Base-by-base conservation (phyloP, 2,888 invertebrate species). In the Ecliptopera silaceata region DNA sequence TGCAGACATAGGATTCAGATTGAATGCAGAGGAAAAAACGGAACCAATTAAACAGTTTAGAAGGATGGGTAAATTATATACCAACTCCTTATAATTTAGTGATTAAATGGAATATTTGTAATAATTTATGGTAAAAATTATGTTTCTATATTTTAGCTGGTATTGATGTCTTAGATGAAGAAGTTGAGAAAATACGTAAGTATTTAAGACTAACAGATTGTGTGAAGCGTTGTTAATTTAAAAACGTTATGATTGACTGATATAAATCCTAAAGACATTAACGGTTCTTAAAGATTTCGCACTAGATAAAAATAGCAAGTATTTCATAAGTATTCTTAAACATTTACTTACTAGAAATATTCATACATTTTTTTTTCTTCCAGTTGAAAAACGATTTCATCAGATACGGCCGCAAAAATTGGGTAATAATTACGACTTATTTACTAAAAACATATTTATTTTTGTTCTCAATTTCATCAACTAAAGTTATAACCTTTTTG, bases 161-260 rank as follows among this genome's bases (percentile, higher is more conserved):
- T 48, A 44, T 84, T 56, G 64, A 71, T 11, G 8, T 61, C 4
- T 41, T 86, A 13, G 87, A 87, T 29, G 82, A 86, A 69, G 80
- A 84, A 61, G 82, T 87, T 2, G 84, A 84, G 67, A 87, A 83
- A 74, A 86, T 87, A 64, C 42, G 87, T 87, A 72, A 74, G 84
- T 71, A 17, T 17, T 1, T n/a, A n/a, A n/a, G n/a, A n/a, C n/a
- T n/a, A n/a, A n/a, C n/a, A n/a, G n/a, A n/a, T n/a, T 54, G 34
- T 34, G 34, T 13, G 1, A 31, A 41, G 22, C n/a, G n/a, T n/a
- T n/a, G 22, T 22, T 22, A 22, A 5, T 22, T 8, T 26, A 26
- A 26, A 8, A 26, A 26, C 26, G 26, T 26, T 6, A 26, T 8
- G 26, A 2, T 1, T 26, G 26, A 26, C 26, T 4, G 26, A 6